phyloP scores from a whole-genome alignment of 2,888 invertebrate genomes.

The Synergus japonicus region DNA sequence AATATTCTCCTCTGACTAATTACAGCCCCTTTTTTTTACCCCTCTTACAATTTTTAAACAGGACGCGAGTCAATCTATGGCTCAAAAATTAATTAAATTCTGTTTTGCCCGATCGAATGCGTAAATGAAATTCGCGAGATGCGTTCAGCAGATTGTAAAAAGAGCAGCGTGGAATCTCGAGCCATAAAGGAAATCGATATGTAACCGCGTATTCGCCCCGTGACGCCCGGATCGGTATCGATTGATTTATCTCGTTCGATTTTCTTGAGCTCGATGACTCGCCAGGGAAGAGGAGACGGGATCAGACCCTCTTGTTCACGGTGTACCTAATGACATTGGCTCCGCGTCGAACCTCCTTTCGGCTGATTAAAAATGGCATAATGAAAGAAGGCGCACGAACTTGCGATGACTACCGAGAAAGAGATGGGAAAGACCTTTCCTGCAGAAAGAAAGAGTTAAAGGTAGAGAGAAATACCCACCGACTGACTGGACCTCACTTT shows the following conservation, averaged over 20 bases:
- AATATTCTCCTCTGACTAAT: background rate
- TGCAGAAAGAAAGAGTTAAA: conserved; percentile 36
- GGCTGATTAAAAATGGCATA: conserved; percentile 74
- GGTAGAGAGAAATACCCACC: conserved; percentile 43
- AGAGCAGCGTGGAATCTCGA: conserved; percentile 57
- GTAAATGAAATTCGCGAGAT: conserved; percentile 30
- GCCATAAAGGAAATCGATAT: conserved; percentile 50
- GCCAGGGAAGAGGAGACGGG: conserved; percentile 46
- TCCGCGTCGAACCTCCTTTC: conserved; percentile 58
- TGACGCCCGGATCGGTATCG: conserved; percentile 68
- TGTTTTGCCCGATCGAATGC: conserved; percentile 30
- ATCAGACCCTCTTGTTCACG: conserved; percentile 41
- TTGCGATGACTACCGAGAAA: conserved; percentile 68
- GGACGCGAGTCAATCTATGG: conserved; percentile 17
- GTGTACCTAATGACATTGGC: conserved; percentile 64
- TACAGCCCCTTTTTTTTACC: background rate
- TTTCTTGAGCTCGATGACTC: conserved; percentile 60
- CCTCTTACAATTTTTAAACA: conserved; percentile 2
- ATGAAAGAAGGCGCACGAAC: conserved; percentile 68
- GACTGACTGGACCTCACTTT: conserved; percentile 63
- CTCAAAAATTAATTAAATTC: conserved; percentile 36
- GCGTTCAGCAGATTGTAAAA: conserved; percentile 17
- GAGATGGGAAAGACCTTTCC: conserved; percentile 40
- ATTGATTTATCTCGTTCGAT: conserved; percentile 74
- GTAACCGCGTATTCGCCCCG: conserved; percentile 53